A percentile compares a stretch with the other conserved stretches of the same genome.
Evolutionary conservation across 1,140 invertebrate genomes (phyloP).

Genomic region (Drosophila teissieri): DNA sequence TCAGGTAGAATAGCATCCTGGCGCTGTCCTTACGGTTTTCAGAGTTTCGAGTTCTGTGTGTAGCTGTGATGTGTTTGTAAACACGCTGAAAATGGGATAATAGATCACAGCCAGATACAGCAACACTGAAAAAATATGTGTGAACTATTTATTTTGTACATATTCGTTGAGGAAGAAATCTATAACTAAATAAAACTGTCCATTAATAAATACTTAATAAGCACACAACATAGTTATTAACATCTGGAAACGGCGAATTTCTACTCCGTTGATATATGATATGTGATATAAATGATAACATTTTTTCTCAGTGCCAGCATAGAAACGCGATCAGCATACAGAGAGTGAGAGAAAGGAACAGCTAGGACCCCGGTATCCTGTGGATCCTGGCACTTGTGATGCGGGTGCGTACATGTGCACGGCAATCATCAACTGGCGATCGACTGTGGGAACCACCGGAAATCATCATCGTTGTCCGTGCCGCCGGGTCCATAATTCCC

Average conservation of each 20-base stretch:
- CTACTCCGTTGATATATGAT: too few species aligned
- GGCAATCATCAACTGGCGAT: conserved; percentile 11
- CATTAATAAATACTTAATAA: too few species aligned
- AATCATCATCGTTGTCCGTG: conserved; percentile 24
- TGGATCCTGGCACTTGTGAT: conserved; percentile 45
- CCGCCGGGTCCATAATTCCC: background rate
- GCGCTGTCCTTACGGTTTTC: conserved; percentile 20
- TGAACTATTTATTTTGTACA: background rate
- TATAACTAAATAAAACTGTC: background rate
- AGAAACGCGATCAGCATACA: conserved; percentile 15
- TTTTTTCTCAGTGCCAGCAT: conserved; percentile 4
- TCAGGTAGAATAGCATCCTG: conserved; percentile 34
- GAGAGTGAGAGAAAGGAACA: background rate
- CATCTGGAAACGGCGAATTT: too few species aligned
- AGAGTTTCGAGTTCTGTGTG: conserved; percentile 40
- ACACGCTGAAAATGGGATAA: conserved; percentile 76
- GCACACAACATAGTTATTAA: too few species aligned
- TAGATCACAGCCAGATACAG: conserved; percentile 72
- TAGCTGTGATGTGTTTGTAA: conserved; percentile 80
- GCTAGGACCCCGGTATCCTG: conserved; percentile 14
- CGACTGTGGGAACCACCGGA: conserved; percentile 52
- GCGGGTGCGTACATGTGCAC: conserved; percentile 31
- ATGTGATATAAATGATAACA: too few species aligned
- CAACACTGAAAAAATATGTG: conserved; percentile 1
- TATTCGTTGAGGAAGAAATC: too few species aligned